These are phyloP conservation scores for Macrosteles quadrilineatus DNA, from an alignment of 1,140 invertebrate species.

Conservation along the genomic window DNA sequence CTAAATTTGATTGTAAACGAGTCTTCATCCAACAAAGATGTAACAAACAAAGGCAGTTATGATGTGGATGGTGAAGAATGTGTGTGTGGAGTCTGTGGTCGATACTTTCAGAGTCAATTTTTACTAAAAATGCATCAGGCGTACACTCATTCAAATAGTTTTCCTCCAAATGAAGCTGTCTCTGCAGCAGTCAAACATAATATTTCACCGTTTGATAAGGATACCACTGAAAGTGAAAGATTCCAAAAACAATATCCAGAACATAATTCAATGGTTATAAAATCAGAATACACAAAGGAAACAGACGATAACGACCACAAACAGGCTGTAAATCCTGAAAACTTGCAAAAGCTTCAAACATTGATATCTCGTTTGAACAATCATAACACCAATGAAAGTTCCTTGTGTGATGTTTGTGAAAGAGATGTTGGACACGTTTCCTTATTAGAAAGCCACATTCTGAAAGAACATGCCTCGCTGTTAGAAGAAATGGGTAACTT, in stretches of 20 bases:
- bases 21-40: slow-evolving; percentile 27
- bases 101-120: slow-evolving; percentile 30
- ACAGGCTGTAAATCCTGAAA: not conserved
- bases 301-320: not conserved
- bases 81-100: slow-evolving; percentile 34
- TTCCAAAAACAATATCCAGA: not conserved
- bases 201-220: not conserved
- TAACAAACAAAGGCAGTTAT: slow-evolving; percentile 20
- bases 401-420: slow-evolving; percentile 57
- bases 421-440: slow-evolving; percentile 60
- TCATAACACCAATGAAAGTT: slow-evolving; percentile 60
- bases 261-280: not conserved
- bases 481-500: slow-evolving; percentile 48
- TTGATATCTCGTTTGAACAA: slow-evolving; percentile 90
- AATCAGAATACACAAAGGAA: not conserved
- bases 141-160: slow-evolving; percentile 2
- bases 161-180: not conserved
- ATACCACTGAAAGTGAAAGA: not conserved
- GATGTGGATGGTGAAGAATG: slow-evolving; percentile 21
- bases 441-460: slow-evolving; percentile 60
- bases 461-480: slow-evolving; percentile 59
- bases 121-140: slow-evolving; percentile 35
- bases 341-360: slow-evolving; percentile 79
- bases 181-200: not conserved
- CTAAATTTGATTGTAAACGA: slow-evolving; percentile 37